Evolutionary conservation across 2,113 vertebrate species (phyloP).

Genomic region (Dolichallabes microphthalmus): DNA sequence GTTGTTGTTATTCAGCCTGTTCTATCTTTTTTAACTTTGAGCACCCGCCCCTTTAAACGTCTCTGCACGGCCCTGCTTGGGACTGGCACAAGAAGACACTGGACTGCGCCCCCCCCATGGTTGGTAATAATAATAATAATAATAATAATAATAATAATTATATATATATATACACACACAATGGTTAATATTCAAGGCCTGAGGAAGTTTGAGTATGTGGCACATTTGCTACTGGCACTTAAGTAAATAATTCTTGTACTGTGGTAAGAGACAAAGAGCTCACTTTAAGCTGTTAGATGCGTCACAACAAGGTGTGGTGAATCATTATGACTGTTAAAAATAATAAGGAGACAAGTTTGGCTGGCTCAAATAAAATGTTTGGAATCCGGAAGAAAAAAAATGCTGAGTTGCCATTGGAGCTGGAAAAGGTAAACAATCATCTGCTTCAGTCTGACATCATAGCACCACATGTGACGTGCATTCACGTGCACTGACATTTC

Average conservation of each 20-base stretch:
- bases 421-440: background rate
- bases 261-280: background rate
- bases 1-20: too few relatives aligned
- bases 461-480: background rate
- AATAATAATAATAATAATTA: too few relatives aligned
- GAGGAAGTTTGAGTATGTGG: background rate
- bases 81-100: too few relatives aligned
- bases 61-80: too few relatives aligned
- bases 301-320: background rate
- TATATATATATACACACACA: too few relatives aligned
- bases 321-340: background rate
- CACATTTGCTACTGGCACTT: background rate
- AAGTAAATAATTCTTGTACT: background rate
- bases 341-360: background rate
- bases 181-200: background rate
- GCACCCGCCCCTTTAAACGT: too few relatives aligned
- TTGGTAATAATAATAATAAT: too few relatives aligned
- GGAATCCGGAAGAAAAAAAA: background rate
- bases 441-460: background rate
- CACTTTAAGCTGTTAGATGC: too few relatives aligned
- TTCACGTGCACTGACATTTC: background rate
- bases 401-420: background rate
- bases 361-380: background rate
- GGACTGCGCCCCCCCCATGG: too few relatives aligned
- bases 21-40: too few relatives aligned